Conservation (phyloP, 2,888 invertebrate genomes). For the Malachius bipustulatus region DNA sequence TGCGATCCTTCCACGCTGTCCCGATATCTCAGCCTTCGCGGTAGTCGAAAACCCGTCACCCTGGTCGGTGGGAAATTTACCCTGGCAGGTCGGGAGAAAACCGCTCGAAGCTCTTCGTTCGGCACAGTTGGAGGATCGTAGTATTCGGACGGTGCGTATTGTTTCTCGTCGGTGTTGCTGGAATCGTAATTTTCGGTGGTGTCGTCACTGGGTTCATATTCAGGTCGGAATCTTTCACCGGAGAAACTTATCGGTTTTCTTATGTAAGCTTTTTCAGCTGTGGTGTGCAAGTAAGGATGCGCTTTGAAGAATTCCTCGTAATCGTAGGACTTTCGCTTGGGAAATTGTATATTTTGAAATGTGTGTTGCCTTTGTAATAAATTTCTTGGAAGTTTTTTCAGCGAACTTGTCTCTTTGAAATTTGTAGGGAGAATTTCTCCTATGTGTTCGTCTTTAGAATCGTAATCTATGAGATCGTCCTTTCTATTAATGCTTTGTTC, state of each 20-base stretch:
- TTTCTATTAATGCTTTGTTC: slow-evolving; percentile 16
- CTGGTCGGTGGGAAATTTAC: slow-evolving; percentile 16
- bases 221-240: slow-evolving; percentile 23
- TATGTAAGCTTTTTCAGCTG: slow-evolving; percentile 8
- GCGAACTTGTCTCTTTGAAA: slow-evolving; percentile 20
- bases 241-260: slow-evolving; percentile 22
- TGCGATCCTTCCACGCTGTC: slow-evolving; percentile 18
- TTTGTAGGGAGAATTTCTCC: slow-evolving; percentile 34
- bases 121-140: slow-evolving; percentile 8
- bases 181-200: slow-evolving; percentile 19
- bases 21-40: slow-evolving; percentile 19
- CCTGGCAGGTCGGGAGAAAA: slow-evolving; percentile 16
- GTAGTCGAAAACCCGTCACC: slow-evolving; percentile 19
- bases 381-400: not conserved
- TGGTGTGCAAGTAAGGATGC: not conserved
- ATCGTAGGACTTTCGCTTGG: slow-evolving; percentile 21
- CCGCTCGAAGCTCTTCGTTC: slow-evolving; percentile 16
- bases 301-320: slow-evolving; percentile 19
- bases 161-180: slow-evolving; percentile 11
- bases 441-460: slow-evolving; percentile 32
- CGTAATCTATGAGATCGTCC: slow-evolving; percentile 21
- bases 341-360: not conserved
- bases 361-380: not conserved
- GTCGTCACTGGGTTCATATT: slow-evolving; percentile 23
- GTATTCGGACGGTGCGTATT: slow-evolving; percentile 12